Percentiles rank a stretch among this genome's conserved stretches.
phyloP scores from a whole-genome alignment of 2,113 vertebrate genomes.

The Mellivora capensis region DNA sequence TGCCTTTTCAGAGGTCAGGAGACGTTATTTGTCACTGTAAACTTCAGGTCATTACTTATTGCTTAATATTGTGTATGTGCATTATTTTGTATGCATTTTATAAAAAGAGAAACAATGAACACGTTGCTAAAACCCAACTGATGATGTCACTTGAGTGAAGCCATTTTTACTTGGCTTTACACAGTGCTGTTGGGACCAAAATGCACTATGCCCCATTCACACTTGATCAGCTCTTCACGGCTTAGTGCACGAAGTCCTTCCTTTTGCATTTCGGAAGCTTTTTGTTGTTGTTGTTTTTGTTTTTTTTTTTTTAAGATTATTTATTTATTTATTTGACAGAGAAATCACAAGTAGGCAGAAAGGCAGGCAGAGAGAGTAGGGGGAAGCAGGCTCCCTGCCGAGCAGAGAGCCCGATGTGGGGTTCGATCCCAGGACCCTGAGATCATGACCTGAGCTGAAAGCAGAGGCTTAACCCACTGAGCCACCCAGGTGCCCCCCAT shows the following conservation, averaged over 20 bases:
- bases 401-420: no score
- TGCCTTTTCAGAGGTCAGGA: not conserved
- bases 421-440: no score
- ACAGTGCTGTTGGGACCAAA: not conserved
- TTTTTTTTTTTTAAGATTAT: no score
- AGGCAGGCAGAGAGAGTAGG: no score
- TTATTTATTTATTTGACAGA: no score
- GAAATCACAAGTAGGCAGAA: no score
- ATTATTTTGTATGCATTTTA: not conserved
- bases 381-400: no score
- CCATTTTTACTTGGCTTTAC: not conserved
- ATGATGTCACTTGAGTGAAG: not conserved
- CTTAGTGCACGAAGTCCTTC: not conserved
- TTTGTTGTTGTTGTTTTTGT: no score
- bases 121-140: not conserved
- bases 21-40: not conserved
- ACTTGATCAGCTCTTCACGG: not conserved
- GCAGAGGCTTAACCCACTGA: no score
- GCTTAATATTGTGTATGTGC: not conserved
- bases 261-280: not conserved
- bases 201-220: not conserved
- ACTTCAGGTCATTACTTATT: not conserved
- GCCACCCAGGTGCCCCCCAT: no score
- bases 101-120: not conserved
- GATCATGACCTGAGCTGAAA: no score